Conservation (phyloP, 64 coral and sea anemone genomes). For the Porites australiensis region DNA sequence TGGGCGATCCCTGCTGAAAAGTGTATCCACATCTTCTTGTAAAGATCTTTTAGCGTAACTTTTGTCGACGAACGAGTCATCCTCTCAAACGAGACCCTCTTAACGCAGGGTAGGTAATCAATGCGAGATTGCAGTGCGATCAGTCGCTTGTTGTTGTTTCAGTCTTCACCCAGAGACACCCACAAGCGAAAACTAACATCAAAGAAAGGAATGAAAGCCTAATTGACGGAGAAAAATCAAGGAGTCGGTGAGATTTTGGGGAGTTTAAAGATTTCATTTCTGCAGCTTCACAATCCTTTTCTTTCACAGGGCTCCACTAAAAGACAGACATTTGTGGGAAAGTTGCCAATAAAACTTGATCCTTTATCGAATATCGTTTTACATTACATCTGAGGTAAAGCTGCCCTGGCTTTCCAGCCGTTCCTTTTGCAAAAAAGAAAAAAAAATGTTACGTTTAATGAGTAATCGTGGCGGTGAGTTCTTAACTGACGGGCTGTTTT, state of each 20-base stretch:
- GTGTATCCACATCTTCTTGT: not conserved
- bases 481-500: too few relatives aligned
- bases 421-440: too few relatives aligned
- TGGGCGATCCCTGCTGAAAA: not conserved
- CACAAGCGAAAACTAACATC: not conserved
- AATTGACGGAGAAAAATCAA: not conserved
- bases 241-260: not conserved
- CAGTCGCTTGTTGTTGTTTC: not conserved
- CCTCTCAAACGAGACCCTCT: not conserved
- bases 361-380: too few relatives aligned
- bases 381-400: too few relatives aligned
- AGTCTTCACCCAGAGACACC: not conserved
- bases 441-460: too few relatives aligned
- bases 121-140: not conserved
- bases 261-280: not conserved
- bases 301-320: not conserved
- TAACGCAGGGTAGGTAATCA: not conserved
- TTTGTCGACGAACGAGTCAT: not conserved
- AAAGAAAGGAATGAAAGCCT: not conserved
- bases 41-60: not conserved
- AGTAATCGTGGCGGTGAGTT: too few relatives aligned
- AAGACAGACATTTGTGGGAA: not conserved
- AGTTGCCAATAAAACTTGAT: slow-evolving; percentile 6
- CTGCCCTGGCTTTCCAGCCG: too few relatives aligned
- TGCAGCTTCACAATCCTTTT: not conserved